Evolutionary conservation across 2,113 vertebrate species (phyloP).

Genomic region (Brachyistius frenatus): DNA sequence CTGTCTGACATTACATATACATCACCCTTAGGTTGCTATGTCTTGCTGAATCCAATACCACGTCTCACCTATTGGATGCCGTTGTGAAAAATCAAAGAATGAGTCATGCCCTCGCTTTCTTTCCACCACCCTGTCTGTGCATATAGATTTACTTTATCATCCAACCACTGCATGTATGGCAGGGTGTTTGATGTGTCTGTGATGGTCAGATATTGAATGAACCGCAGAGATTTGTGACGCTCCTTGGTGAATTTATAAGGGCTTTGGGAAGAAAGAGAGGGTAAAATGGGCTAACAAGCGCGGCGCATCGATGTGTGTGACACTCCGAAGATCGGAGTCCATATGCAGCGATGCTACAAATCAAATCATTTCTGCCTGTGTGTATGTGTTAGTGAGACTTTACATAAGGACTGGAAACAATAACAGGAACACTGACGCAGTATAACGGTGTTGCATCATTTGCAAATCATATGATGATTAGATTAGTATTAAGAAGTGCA

Average conservation of each 20-base stretch:
- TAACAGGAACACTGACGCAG: neutral
- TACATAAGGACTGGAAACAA: conserved; percentile 5
- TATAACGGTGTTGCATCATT: conserved; percentile 1
- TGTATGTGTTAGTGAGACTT: neutral
- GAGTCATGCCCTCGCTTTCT: conserved; percentile 48
- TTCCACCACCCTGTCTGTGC: conserved; percentile 27
- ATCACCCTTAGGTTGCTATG: conserved; percentile 38
- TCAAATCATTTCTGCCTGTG: conserved; percentile 7
- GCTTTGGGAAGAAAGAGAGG: conserved; percentile 36
- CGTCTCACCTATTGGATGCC: conserved; percentile 46
- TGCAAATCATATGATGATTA: neutral
- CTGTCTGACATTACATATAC: conserved; percentile 33
- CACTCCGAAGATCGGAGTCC: conserved; percentile 12
- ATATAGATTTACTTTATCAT: conserved; percentile 69
- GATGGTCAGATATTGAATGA: conserved; percentile 69
- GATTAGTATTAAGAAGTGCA: conserved; percentile 3
- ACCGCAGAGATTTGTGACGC: conserved; percentile 54
- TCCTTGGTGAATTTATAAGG: conserved; percentile 37
- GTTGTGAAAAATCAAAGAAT: conserved; percentile 66
- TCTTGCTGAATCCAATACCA: conserved; percentile 54
- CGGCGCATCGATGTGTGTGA: conserved; percentile 35
- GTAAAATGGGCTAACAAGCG: conserved; percentile 32
- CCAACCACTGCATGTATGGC: conserved; percentile 40
- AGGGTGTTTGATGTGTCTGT: conserved; percentile 67
- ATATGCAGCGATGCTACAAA: conserved; percentile 34